phyloP scores from a whole-genome alignment of 2,797 vertebrate genomes.

The Myoxocephalus aenaeus region DNA sequence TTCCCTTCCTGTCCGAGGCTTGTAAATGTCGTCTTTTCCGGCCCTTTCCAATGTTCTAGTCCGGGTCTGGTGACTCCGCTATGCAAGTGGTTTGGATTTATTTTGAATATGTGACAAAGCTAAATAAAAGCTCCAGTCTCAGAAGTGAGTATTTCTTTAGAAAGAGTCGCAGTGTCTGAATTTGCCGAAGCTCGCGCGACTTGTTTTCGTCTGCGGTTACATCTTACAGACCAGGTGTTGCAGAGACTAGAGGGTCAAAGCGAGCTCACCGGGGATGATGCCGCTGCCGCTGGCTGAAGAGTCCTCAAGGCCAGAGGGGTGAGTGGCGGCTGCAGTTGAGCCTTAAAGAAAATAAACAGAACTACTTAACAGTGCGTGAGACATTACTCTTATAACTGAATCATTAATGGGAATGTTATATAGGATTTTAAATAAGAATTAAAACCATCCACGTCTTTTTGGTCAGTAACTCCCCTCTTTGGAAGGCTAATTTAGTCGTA shows the following conservation, averaged over 20 bases:
- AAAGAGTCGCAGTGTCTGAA: background rate
- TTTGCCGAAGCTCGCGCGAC: background rate
- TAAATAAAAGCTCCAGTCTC: background rate
- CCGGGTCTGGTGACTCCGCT: background rate
- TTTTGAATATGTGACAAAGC: background rate
- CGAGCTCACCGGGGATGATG: slow-evolving; percentile 82
- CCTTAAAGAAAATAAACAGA: slow-evolving; percentile 32
- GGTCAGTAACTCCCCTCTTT: background rate
- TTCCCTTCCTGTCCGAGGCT: background rate
- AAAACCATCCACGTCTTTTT: background rate
- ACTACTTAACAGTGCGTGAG: background rate
- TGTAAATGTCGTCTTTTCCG: slow-evolving; percentile 3
- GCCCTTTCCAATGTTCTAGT: background rate
- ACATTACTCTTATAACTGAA: background rate
- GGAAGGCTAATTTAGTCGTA: background rate
- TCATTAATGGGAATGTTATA: background rate
- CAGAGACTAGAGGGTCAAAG: too few relatives aligned
- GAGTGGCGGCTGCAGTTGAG: slow-evolving; percentile 48
- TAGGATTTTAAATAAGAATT: background rate
- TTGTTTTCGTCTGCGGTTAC: too few relatives aligned
- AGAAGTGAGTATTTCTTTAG: background rate
- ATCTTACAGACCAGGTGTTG: too few relatives aligned
- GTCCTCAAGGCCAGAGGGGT: slow-evolving; percentile 56
- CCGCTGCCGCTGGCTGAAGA: slow-evolving; percentile 65
- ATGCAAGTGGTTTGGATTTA: too few relatives aligned